phyloP scores from a whole-genome alignment of 2,113 vertebrate genomes.

The Clinocottus analis region DNA sequence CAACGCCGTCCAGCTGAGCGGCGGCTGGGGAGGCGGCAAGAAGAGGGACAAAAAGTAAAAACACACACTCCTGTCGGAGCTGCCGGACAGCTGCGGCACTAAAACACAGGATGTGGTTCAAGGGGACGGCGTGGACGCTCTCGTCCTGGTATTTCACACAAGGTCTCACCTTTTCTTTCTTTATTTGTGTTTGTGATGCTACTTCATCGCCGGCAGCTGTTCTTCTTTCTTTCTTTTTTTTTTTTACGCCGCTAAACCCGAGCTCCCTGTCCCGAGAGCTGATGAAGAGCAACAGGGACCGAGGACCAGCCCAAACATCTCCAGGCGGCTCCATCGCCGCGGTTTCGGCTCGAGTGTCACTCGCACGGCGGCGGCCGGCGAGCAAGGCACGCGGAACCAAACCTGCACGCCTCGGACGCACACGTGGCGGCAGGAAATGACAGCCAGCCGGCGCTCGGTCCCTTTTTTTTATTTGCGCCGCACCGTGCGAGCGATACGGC shows the following conservation, averaged over 20 bases:
- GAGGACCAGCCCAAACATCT: constrained; percentile 74
- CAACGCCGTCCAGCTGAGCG: constrained; percentile 85
- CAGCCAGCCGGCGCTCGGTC: too few species aligned
- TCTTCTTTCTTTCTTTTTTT: neutral
- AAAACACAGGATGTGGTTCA: too few species aligned
- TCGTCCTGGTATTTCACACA: too few species aligned
- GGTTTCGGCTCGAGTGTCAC: constrained; percentile 64
- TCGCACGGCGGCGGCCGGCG: constrained; percentile 33
- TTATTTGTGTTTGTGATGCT: constrained; percentile 16
- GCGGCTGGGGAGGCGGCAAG: constrained; percentile 95
- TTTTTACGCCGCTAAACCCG: constrained; percentile 42
- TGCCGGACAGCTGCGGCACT: too few species aligned
- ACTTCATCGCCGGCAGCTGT: constrained; percentile 35
- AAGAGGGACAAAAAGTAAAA: constrained; percentile 81
- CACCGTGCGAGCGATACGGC: too few species aligned
- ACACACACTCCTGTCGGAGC: neutral
- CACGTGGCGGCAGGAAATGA: constrained; percentile 63
- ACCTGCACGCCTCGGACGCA: constrained; percentile 69
- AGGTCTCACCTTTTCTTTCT: too few species aligned
- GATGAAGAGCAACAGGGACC: constrained; percentile 67
- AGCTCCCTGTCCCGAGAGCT: constrained; percentile 60
- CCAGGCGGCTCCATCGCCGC: constrained; percentile 59
- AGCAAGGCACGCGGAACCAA: constrained; percentile 44
- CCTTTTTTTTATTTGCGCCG: too few species aligned
- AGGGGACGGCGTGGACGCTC: too few species aligned